A percentile compares a stretch with the other conserved stretches of the same genome.
phyloP scores from a whole-genome alignment of 30 jellyfish, hydroid and myxozoan genomes.

The Turritopsis rubra region DNA sequence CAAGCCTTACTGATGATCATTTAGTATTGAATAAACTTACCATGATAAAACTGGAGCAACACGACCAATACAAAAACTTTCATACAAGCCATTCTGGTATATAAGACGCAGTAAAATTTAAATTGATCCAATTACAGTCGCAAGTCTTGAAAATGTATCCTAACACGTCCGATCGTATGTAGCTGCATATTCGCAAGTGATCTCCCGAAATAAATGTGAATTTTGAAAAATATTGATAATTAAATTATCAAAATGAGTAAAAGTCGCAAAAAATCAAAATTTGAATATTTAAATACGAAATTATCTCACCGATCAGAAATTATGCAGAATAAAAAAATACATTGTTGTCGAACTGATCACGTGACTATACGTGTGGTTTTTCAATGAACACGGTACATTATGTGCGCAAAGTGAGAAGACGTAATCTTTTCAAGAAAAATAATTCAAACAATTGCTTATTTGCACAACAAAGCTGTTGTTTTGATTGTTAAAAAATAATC shows the following conservation, averaged over 20 bases:
- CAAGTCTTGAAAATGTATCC: neutral
- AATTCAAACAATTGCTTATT: neutral
- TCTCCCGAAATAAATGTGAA: neutral
- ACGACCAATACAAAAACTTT: neutral
- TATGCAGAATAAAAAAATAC: neutral
- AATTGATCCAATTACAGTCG: neutral
- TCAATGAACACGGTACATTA: neutral
- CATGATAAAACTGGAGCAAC: neutral
- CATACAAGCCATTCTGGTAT: neutral
- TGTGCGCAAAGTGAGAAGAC: neutral
- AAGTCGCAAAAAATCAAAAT: neutral
- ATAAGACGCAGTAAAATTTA: neutral
- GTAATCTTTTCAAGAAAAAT: neutral
- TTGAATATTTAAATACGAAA: neutral
- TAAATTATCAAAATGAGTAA: neutral
- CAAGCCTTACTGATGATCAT: too few relatives aligned
- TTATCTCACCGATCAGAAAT: neutral
- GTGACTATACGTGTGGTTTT: neutral
- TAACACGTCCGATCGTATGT: neutral
- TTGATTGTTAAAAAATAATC: neutral
- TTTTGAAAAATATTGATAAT: neutral
- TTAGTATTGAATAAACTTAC: neutral
- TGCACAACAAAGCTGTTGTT: neutral
- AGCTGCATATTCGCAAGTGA: neutral
- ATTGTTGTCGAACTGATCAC: neutral